phyloP scores from a whole-genome alignment of 2,113 vertebrate genomes.

The Peromyscus polionotus region DNA sequence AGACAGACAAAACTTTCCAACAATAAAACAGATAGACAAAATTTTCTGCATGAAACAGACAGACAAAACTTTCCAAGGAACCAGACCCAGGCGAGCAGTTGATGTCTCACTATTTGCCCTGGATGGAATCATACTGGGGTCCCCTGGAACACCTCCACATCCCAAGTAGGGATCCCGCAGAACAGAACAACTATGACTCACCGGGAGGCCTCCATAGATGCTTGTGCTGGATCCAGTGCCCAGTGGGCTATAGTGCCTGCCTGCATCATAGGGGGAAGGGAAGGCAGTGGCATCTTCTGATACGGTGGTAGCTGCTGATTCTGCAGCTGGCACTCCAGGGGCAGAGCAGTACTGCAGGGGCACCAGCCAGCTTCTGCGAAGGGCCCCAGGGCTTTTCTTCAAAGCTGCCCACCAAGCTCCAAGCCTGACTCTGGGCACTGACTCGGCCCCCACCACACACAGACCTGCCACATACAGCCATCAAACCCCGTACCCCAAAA shows the following conservation, averaged over 20 bases:
- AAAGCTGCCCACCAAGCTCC: slow-evolving; percentile 87
- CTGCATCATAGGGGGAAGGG: slow-evolving; percentile 97
- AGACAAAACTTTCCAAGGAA: neutral
- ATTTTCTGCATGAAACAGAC: no score
- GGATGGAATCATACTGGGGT: neutral
- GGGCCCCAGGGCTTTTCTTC: slow-evolving; percentile 72
- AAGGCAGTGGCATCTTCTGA: slow-evolving; percentile 93
- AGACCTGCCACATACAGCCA: slow-evolving; percentile 80
- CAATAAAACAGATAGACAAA: no score
- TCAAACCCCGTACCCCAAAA: neutral
- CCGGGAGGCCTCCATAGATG: neutral
- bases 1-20: no score
- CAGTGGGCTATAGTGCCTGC: slow-evolving; percentile 96
- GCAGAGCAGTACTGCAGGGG: neutral
- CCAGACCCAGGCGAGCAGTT: neutral
- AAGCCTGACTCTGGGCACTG: slow-evolving; percentile 81
- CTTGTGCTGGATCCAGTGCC: slow-evolving; percentile 91
- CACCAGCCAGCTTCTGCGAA: neutral
- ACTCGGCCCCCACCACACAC: slow-evolving; percentile 85
- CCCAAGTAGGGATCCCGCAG: neutral
- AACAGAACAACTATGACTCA: neutral
- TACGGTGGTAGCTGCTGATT: neutral
- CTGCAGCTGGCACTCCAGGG: neutral
- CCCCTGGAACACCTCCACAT: neutral
- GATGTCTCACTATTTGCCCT: neutral